Conservation (phyloP, 2,113 vertebrate genomes). For the Turdus rufiventris region DNA sequence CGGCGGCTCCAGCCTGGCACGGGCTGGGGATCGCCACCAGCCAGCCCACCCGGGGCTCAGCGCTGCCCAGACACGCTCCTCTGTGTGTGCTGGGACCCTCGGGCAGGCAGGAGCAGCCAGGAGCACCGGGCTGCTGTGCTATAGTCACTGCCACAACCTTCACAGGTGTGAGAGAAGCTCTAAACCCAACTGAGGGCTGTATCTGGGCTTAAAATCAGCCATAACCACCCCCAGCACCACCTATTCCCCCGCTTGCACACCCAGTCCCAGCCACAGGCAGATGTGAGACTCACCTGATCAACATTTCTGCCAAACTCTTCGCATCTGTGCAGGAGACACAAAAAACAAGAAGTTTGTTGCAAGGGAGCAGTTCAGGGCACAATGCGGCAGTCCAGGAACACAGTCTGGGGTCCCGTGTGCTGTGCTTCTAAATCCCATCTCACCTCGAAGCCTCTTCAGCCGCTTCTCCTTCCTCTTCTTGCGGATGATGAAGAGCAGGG, state of each 20-base stretch:
- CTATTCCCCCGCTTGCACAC: background rate
- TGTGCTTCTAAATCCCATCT: background rate
- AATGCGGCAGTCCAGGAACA: background rate
- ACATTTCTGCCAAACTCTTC: slow-evolving; percentile 97
- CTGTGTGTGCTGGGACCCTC: background rate
- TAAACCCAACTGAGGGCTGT: background rate
- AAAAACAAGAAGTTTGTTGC: background rate
- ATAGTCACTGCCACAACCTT: fast-evolving
- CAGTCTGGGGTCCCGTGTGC: fast-evolving
- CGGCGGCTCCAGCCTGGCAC: background rate
- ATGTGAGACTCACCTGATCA: slow-evolving; percentile 84
- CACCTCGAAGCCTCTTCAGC: slow-evolving; percentile 93
- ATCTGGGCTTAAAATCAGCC: background rate
- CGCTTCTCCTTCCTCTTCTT: slow-evolving; percentile 97
- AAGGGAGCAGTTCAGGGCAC: background rate
- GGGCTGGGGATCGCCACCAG: background rate
- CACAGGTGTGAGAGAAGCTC: fast-evolving
- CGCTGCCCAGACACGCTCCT: background rate
- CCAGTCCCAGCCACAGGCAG: background rate
- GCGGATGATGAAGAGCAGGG: slow-evolving; percentile 91
- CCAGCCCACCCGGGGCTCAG: background rate
- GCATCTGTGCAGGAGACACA: slow-evolving; percentile 78
- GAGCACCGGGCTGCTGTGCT: background rate
- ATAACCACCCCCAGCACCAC: too few species aligned
- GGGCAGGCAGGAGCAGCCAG: background rate